Evolutionary conservation across 1,140 invertebrate species (phyloP).

Genomic region (Ceratoteleas bidentatus): DNA sequence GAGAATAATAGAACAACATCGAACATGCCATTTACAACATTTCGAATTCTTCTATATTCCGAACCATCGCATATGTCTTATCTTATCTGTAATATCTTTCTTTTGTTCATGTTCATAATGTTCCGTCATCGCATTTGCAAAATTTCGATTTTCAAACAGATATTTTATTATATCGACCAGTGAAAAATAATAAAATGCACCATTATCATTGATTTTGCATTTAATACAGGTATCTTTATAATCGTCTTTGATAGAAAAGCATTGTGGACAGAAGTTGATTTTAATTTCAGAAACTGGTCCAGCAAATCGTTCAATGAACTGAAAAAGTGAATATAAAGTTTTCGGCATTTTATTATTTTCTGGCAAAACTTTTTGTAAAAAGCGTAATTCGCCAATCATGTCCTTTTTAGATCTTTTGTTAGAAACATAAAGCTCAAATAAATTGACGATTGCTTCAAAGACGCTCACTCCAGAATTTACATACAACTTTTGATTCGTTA

Average conservation of each 20-base stretch:
- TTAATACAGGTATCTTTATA: neutral
- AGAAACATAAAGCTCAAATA: constrained; percentile 16
- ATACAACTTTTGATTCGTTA: no score
- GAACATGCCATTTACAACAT: constrained; percentile 17
- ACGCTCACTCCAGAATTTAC: no score
- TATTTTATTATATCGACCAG: constrained; percentile 18
- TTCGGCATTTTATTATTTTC: constrained; percentile 19
- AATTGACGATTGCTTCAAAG: constrained; percentile 8
- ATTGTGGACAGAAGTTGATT: constrained; percentile 7
- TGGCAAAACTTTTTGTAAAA: constrained; percentile 21
- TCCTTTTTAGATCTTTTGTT: constrained; percentile 22
- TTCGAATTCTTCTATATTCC: constrained; percentile 13
- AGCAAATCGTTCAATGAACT: constrained; percentile 13
- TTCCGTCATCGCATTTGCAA: constrained; percentile 25
- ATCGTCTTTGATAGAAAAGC: neutral
- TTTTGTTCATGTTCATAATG: neutral
- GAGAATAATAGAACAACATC: constrained; percentile 43
- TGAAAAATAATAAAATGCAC: constrained; percentile 19
- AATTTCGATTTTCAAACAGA: constrained; percentile 30
- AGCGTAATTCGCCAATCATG: constrained; percentile 6
- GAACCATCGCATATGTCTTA: constrained; percentile 16
- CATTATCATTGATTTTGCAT: neutral
- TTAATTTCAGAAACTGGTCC: neutral
- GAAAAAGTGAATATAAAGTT: neutral
- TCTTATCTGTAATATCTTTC: neutral